Base-by-base conservation (phyloP, 2,113 vertebrate genomes). In the Xenopus laevis region DNA sequence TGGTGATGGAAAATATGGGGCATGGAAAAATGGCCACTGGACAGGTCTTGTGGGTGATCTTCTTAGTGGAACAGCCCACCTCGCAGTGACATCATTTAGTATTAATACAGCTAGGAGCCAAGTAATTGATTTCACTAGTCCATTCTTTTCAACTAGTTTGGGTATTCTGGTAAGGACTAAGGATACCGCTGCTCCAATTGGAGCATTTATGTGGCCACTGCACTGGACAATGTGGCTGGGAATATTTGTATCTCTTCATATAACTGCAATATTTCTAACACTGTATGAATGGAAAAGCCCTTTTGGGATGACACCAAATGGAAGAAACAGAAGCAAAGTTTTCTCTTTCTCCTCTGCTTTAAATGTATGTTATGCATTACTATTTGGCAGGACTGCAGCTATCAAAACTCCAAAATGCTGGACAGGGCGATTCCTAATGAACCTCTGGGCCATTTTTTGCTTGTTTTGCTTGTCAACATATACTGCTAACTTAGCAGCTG, bases 181-280 rank as follows among this genome's bases (percentile, higher is more conserved):
- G 84, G 93, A 93, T 79, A 93, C 91, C 15, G 90, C 91, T 33
- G 92, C 92, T 84, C 93, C 93, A 45, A 93, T 93, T 62, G 93
- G 93, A 84, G 93, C 93, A 68, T 94, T 94, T 81, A 93, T 93
- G 93, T 93, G 92, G 92, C 93, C 93, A 64, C 89, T 94, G 33
- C 93, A 94, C 78, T 94, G 93, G 93, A 92, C 89, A 27, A 92
- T 93, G 93, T 94, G 93, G 93, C 78, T 94, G 81, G 93, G 93
- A 72, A 93, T 94, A 86, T 94, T 94, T 76, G 90, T 93, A 58
- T 88, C 93, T 70, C 84, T 94, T 16, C 93, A 94, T 13, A 89
- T 93, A 79, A 94, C 92, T 77, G 93, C 93, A 79, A 27, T 94
- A 75, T 93, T 93, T 65, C 89, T 94, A 62, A 94, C 93, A 13